Conservation (phyloP, 2,113 vertebrate genomes). For the Spizaetus ornatus region DNA sequence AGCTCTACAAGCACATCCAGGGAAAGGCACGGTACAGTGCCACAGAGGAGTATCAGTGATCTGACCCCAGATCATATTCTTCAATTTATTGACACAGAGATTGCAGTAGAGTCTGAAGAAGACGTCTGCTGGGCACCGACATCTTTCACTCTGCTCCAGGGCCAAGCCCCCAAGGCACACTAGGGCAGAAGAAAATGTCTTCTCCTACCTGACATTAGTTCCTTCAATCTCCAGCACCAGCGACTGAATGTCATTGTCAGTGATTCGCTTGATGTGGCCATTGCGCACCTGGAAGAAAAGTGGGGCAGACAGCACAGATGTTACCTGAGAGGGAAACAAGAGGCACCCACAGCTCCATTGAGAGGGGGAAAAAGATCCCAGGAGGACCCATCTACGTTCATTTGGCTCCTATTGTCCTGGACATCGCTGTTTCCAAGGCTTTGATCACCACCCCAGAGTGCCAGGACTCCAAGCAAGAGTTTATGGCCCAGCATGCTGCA, state of each 20-base stretch:
- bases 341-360: background rate
- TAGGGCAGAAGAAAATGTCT: background rate
- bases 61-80: background rate
- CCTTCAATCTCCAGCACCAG: slow-evolving; percentile 93
- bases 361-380: background rate
- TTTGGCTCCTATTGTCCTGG: background rate
- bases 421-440: background rate
- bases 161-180: background rate
- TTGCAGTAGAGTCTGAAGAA: background rate
- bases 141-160: background rate
- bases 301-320: background rate
- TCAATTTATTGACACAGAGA: background rate
- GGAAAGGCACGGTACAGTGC: background rate
- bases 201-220: slow-evolving; percentile 87
- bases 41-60: background rate
- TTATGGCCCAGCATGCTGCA: background rate
- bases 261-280: slow-evolving; percentile 93
- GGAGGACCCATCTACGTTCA: background rate
- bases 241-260: slow-evolving; percentile 95
- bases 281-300: slow-evolving; percentile 83
- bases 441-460: background rate
- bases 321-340: background rate
- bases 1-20: background rate
- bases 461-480: background rate
- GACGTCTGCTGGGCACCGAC: background rate